Base-by-base conservation (phyloP, 2,888 invertebrate genomes). In the Epinotia nisella region DNA sequence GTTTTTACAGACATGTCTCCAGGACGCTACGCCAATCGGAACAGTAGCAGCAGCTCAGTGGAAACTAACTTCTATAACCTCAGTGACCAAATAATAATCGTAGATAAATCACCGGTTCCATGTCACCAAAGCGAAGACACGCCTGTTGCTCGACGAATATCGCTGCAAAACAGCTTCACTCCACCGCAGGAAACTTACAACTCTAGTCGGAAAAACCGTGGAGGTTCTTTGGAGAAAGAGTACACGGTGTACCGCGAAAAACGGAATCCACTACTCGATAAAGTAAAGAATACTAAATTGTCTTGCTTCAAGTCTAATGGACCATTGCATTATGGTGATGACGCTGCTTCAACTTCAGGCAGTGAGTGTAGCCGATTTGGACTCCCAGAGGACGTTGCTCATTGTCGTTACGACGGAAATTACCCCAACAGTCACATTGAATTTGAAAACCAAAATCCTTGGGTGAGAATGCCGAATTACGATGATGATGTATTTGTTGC, bases 61-160 rank as follows among this genome's bases (percentile, higher is more conserved):
- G 95, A 96, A 85, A 95, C 95, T 1, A 95, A 95, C 81, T 95
- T 95, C 81, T 96, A 96, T 89, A 96, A 95, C 86, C 94, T 96
- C 45, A 94, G 90, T 78, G 95, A 95, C 81, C 94, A 95, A 87
- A 90, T 95, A 72, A 94, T 95, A 75, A 94, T 95, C 65, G 93
- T 94, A 62, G 95, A 95, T 83, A 94, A 94, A 87, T 93, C 94
- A 49, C 94, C 94, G 13, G 93, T 92, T 82, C 87, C 89, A 77
- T 89, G 90, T 81, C 88, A 93, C 74, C 90, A 89, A 70, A 83
- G 85, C 74, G 81, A 82, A 60, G 90, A 90, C 71, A 89, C 91
- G 71, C 91, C 92, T 64, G 86, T 85, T 74, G 87, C 88, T 61
- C 87, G 94, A 60, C 91, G 93, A 76, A 90, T 93, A 82, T 93